Base-by-base conservation (phyloP, 2,797 vertebrate species). In the Poliocrania exsul region DNA sequence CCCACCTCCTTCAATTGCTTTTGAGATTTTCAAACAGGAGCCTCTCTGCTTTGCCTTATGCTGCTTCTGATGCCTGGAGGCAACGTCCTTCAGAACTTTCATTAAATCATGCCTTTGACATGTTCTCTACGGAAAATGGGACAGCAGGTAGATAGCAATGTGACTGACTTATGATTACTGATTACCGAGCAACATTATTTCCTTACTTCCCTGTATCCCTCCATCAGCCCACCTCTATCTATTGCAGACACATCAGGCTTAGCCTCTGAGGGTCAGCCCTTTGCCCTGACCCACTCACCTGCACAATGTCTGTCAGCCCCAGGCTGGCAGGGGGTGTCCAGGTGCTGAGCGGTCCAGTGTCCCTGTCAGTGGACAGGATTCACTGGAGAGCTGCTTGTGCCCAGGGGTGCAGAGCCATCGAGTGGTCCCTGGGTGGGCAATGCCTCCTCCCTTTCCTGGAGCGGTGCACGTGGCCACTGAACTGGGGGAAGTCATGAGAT, bases 71-170 rank as follows among this genome's bases (percentile, higher is more conserved):
- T 2, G 61, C 80, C 57, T 61, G 56, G 44, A 91, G 73, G 58
- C 67, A 66, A 51, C 0, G 4, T 93, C 66, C 77, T 92, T 86
- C 80, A 90, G 70, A 81, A 49, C 23, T 33, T 49, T 81, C 80
- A 70, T 84, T 96, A 94, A 84, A 93, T 93, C 88, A 49, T 62
- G 73, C 73, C 69, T 93, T 90, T 86, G 88, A 67, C 56, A 6
- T 31, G 28, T 61, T 13, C 4, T 71, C 62, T 92, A 15, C 33
- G 70, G 77, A 88, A 75, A 88, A 58, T 29, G 21, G 61, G 47
- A 23, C 31, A n/a, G 50, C 61, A 78, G 75, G 42, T 65, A 8
- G 8, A 26, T 51, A 77, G 38, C 2, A 6, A 26, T 24, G 24
- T 65, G 75, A 57, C 61, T 95, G 75, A 94, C 37, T 50, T 83